phyloP scores from a whole-genome alignment of 2,113 vertebrate species.

The Stictonetta naevosa region DNA sequence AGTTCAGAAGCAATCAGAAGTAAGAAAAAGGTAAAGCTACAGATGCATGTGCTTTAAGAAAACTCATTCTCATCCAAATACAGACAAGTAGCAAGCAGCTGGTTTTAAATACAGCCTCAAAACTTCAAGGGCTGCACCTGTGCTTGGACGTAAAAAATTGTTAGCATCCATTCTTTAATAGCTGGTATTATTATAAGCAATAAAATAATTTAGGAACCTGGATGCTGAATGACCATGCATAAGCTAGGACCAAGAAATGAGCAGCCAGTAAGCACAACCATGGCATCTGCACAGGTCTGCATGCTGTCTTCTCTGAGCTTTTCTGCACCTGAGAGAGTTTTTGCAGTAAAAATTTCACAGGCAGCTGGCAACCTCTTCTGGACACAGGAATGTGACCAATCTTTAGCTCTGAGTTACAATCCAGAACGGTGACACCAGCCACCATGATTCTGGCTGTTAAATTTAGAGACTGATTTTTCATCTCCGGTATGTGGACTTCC shows the following conservation, averaged over 20 bases:
- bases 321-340: neutral
- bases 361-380: neutral
- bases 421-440: neutral
- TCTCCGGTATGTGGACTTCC: neutral
- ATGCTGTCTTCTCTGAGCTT: neutral
- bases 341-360: neutral
- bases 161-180: neutral
- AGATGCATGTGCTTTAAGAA: neutral
- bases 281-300: neutral
- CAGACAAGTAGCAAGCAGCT: neutral
- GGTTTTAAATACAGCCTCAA: neutral
- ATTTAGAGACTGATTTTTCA: neutral
- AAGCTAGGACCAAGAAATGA: neutral
- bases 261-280: neutral
- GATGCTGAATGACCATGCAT: neutral
- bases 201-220: neutral
- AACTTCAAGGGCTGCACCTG: neutral
- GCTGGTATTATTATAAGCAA: neutral
- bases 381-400: neutral
- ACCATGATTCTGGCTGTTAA: neutral
- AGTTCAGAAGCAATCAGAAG: neutral
- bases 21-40: neutral
- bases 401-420: neutral
- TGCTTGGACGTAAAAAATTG: neutral
- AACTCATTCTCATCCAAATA: neutral